These are phyloP conservation scores for Lasioglossum villosulum DNA, from an alignment of 2,888 invertebrate genomes.

Conservation along the genomic window DNA sequence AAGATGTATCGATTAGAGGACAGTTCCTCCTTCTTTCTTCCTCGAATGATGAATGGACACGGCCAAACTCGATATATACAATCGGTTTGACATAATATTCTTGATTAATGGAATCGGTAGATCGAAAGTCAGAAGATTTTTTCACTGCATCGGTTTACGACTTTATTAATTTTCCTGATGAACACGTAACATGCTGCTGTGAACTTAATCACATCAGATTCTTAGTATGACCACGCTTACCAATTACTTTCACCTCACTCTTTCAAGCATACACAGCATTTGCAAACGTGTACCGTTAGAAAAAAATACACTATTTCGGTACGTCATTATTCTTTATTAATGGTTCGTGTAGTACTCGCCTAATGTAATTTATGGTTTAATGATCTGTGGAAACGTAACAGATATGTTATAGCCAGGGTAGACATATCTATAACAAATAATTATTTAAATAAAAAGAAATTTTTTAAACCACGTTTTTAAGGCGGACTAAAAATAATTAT, in stretches of 20 bases:
- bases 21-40: not conserved
- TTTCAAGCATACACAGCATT: not conserved
- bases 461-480: too few species aligned
- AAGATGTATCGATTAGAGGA: constrained; percentile 43
- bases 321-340: not conserved
- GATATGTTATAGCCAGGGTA: not conserved
- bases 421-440: not conserved
- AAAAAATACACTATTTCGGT: not conserved
- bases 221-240: not conserved
- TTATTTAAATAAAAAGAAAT: too few species aligned
- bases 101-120: constrained; percentile 10
- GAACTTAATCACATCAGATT: not conserved
- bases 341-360: not conserved
- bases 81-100: constrained; percentile 19
- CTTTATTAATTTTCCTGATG: not conserved
- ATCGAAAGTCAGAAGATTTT: not conserved
- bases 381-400: not conserved
- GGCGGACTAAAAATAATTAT: too few species aligned
- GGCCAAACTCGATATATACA: not conserved
- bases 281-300: not conserved
- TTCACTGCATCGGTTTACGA: not conserved
- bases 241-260: not conserved
- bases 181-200: not conserved
- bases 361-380: not conserved
- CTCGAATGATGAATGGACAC: constrained; percentile 26